These are phyloP conservation scores for Blera fallax DNA, from an alignment of 2,888 invertebrate genomes.

Conservation along the genomic window DNA sequence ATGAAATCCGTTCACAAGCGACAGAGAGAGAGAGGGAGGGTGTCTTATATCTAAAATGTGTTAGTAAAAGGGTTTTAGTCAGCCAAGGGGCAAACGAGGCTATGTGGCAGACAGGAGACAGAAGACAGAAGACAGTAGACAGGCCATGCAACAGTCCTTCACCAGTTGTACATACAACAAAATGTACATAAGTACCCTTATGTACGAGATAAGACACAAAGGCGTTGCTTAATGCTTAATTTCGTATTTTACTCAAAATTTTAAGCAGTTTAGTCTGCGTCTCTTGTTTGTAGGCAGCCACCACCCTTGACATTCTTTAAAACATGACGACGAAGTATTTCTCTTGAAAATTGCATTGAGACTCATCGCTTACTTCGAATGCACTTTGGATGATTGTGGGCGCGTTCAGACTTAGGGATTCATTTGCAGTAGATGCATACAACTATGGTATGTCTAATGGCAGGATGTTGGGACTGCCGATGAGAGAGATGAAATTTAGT, in stretches of 20 bases:
- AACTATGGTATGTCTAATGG: too few species aligned
- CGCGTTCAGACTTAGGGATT: slow-evolving; percentile 38
- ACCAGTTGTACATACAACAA: neutral
- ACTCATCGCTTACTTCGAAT: slow-evolving; percentile 46
- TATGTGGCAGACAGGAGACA: neutral
- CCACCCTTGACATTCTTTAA: slow-evolving; percentile 23
- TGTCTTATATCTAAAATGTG: neutral
- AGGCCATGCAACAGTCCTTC: slow-evolving; percentile 15
- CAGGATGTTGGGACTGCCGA: too few species aligned
- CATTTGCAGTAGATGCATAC: neutral
- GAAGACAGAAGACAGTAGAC: neutral
- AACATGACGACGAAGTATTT: slow-evolving; percentile 18
- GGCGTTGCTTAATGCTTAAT: slow-evolving; percentile 43
- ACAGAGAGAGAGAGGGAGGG: neutral
- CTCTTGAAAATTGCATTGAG: slow-evolving; percentile 48
- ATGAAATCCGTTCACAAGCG: neutral
- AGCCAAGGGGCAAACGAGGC: neutral
- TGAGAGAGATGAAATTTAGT: too few species aligned
- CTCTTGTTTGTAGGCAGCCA: slow-evolving; percentile 11
- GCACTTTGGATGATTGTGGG: slow-evolving; percentile 31
- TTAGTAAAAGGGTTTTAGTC: slow-evolving; percentile 7
- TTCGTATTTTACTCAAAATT: slow-evolving; percentile 42
- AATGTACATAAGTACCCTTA: neutral
- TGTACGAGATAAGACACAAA: slow-evolving; percentile 24
- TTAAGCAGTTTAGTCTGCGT: slow-evolving; percentile 48